Evolutionary conservation across 2,113 vertebrate genomes (phyloP).

Genomic region (Ancistrus triradiatus): DNA sequence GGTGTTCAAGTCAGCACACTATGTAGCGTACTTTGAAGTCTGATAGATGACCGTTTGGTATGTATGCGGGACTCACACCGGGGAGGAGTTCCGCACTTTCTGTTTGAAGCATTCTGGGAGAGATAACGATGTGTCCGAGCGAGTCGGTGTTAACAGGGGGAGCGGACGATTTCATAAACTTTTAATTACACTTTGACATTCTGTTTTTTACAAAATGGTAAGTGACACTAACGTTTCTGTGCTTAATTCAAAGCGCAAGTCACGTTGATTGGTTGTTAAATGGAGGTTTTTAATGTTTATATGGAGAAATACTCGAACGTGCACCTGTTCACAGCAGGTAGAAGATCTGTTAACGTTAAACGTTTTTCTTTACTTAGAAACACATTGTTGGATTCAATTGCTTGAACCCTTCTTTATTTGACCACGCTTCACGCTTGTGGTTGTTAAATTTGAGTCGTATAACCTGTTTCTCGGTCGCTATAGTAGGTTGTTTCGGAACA

Average conservation of each 20-base stretch:
- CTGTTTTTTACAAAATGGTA: conserved; percentile 34
- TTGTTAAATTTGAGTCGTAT: neutral
- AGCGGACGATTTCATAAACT: conserved; percentile 1
- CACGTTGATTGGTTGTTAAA: neutral
- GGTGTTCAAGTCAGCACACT: neutral
- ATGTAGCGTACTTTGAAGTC: neutral
- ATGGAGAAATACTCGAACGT: neutral
- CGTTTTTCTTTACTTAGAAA: neutral
- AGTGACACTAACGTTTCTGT: neutral
- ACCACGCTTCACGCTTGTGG: no score
- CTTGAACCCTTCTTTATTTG: no score
- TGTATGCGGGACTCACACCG: no score
- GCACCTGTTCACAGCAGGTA: conserved; percentile 33
- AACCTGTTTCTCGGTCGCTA: neutral
- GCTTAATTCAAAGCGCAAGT: neutral
- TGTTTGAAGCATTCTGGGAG: conserved; percentile 38
- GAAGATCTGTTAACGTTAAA: conserved; percentile 3
- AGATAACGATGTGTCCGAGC: conserved; percentile 47
- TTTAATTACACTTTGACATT: neutral
- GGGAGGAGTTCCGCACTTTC: conserved; percentile 55
- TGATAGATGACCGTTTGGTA: no score
- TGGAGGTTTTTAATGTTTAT: neutral
- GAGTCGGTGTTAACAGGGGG: conserved; percentile 9
- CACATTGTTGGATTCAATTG: no score
- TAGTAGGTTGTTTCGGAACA: neutral